Evolutionary conservation across 2,797 vertebrate genomes (phyloP).

Genomic region (Ciconia nigra): DNA sequence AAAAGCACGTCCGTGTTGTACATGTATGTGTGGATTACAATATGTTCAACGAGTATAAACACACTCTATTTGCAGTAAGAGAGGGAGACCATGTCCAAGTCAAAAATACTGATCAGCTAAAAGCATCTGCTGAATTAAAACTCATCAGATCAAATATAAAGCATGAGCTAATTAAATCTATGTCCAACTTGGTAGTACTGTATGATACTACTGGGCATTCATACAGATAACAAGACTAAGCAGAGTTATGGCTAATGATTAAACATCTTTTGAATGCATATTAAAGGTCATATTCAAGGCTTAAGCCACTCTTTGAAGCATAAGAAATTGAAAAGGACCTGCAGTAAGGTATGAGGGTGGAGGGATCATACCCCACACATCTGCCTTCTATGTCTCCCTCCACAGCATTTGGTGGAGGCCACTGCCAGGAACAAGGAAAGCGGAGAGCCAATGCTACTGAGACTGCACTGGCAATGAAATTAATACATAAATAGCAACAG

Average conservation of each 20-base stretch:
- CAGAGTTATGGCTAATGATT: background rate
- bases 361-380: background rate
- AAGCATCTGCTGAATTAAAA: slow-evolving; percentile 11
- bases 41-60: background rate
- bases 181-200: background rate
- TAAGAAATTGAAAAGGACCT: background rate
- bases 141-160: background rate
- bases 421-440: background rate
- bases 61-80: background rate
- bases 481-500: background rate
- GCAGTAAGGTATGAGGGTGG: background rate
- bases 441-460: background rate
- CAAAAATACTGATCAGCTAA: background rate
- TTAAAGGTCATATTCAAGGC: background rate
- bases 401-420: background rate
- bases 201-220: background rate
- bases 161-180: background rate
- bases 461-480: background rate
- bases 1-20: background rate
- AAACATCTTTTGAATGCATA: background rate
- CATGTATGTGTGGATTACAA: rapidly evolving
- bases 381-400: background rate
- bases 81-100: background rate
- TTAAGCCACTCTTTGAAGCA: background rate
- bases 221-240: background rate